phyloP scores from a whole-genome alignment of 2,888 invertebrate genomes.

The Aleiodes testaceus region DNA sequence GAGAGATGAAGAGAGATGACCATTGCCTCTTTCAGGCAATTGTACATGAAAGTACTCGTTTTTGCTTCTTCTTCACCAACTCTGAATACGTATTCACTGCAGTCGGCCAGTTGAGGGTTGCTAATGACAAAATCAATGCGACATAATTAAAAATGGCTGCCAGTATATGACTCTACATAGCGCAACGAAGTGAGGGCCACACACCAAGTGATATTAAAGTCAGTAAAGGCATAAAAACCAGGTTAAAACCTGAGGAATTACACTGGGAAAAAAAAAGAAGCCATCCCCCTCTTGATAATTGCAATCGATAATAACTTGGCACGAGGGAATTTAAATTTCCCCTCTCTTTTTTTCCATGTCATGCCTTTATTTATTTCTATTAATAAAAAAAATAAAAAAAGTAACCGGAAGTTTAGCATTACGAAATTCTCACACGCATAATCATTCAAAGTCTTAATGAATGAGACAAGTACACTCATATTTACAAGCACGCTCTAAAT shows the following conservation, averaged over 20 bases:
- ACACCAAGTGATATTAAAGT: slow-evolving; percentile 26
- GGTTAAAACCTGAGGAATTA: slow-evolving; percentile 58
- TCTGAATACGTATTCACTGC: slow-evolving; percentile 5
- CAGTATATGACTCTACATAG: slow-evolving; percentile 15
- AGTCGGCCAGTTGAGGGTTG: slow-evolving; percentile 61
- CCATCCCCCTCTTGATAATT: slow-evolving; percentile 61
- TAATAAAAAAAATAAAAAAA: not conserved
- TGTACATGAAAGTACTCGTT: slow-evolving; percentile 32
- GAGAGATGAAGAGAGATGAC: slow-evolving; percentile 5
- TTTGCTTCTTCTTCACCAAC: slow-evolving; percentile 13
- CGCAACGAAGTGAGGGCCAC: slow-evolving; percentile 16
- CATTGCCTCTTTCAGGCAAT: slow-evolving; percentile 5
- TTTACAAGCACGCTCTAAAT: slow-evolving; percentile 36
- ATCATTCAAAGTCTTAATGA: slow-evolving; percentile 27
- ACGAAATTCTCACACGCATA: not conserved
- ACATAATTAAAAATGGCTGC: slow-evolving; percentile 71
- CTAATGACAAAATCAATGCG: slow-evolving; percentile 73
- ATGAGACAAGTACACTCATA: not conserved
- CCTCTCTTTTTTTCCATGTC: not conserved
- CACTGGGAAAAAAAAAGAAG: slow-evolving; percentile 58
- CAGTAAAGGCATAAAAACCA: slow-evolving; percentile 42
- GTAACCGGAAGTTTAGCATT: slow-evolving; percentile 16
- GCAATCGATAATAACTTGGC: slow-evolving; percentile 59
- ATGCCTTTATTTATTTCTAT: not conserved
- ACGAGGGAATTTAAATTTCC: slow-evolving; percentile 25